Evolutionary conservation across 2,797 vertebrate species (phyloP).

Genomic region (Alectoris magna): DNA sequence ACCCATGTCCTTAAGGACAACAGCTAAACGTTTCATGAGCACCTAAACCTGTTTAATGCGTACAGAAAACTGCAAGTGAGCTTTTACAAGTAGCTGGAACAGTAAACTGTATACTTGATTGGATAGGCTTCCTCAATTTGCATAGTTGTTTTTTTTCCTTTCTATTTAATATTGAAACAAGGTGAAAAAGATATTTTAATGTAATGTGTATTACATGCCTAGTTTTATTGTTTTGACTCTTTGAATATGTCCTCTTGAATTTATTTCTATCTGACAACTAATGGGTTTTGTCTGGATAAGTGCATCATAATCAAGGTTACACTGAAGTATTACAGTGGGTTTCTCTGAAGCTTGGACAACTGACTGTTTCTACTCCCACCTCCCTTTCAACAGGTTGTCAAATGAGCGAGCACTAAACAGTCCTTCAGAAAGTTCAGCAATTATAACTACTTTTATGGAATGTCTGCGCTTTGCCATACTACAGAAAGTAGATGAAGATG

Average conservation of each 20-base stretch:
- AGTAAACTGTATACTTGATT: not conserved
- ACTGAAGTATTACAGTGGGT: fast-evolving
- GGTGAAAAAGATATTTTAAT: not conserved
- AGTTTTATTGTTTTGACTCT: not conserved
- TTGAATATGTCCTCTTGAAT: not conserved
- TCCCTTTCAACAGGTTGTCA: conserved; percentile 82
- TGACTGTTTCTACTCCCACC: not conserved
- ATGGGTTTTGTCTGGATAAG: not conserved
- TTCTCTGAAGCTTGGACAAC: not conserved
- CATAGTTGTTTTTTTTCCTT: not conserved
- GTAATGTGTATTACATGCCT: not conserved
- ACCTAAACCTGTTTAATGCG: not conserved
- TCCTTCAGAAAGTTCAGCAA: conserved; percentile 88
- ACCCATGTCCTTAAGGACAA: too few relatives aligned
- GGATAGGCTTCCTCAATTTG: not conserved
- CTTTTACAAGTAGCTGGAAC: not conserved
- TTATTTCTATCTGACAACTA: not conserved
- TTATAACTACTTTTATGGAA: conserved; percentile 88
- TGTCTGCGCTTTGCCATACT: conserved; percentile 89
- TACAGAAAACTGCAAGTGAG: not conserved
- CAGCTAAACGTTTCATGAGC: too few relatives aligned
- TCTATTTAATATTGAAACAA: not conserved
- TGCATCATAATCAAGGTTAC: not conserved
- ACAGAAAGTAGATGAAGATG: conserved; percentile 79
- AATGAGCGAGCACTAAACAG: conserved; percentile 86